phyloP scores from a whole-genome alignment of 2,888 invertebrate species.

The Coremacera marginata region DNA sequence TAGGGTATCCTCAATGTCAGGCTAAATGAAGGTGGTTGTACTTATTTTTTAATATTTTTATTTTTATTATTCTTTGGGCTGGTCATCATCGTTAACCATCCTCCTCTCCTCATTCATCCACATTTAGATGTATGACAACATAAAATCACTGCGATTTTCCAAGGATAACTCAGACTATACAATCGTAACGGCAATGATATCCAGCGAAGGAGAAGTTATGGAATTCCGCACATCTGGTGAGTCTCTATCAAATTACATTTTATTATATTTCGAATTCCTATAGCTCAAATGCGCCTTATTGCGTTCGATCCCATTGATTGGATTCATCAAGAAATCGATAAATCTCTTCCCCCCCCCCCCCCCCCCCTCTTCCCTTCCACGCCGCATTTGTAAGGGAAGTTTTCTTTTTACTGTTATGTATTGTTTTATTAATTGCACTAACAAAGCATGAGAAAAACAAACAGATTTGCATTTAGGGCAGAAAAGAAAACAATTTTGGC shows the following conservation, averaged over 20 bases:
- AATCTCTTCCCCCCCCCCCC: too few relatives aligned
- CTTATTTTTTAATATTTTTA: neutral
- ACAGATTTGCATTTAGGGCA: neutral
- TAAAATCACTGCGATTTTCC: slow-evolving; percentile 79
- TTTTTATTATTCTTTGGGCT: slow-evolving; percentile 4
- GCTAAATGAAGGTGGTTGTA: neutral
- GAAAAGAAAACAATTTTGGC: neutral
- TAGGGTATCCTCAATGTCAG: too few relatives aligned
- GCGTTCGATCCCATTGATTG: neutral
- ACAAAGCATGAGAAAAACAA: slow-evolving; percentile 5
- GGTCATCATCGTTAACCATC: neutral
- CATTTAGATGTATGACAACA: slow-evolving; percentile 89
- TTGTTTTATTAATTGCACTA: slow-evolving; percentile 45
- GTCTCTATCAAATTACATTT: slow-evolving; percentile 37
- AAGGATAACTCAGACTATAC: slow-evolving; percentile 77
- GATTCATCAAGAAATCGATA: neutral
- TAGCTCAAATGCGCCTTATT: neutral
- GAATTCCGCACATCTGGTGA: slow-evolving; percentile 76
- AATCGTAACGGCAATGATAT: slow-evolving; percentile 85
- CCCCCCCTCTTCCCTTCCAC: too few relatives aligned
- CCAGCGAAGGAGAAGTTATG: slow-evolving; percentile 90
- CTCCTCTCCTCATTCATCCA: neutral
- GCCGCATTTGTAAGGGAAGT: neutral
- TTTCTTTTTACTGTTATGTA: slow-evolving; percentile 29
- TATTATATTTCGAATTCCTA: neutral